These are phyloP conservation scores for Apodemia mormo DNA, from an alignment of 2,888 invertebrate species.

Conservation along the genomic window DNA sequence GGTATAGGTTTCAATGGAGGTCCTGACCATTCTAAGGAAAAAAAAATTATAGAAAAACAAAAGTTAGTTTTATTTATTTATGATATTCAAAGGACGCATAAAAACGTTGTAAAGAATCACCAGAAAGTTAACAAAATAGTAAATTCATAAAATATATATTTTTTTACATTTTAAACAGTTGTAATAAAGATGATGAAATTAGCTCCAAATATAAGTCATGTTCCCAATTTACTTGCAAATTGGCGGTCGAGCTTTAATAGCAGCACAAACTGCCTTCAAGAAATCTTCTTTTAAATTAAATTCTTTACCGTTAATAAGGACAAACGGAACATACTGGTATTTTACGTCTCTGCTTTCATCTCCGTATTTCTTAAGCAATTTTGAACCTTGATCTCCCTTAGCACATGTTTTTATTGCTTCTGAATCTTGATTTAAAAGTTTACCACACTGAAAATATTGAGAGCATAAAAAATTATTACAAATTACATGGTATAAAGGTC, in stretches of 20 bases:
- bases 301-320: conserved; percentile 34
- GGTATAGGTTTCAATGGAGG: no score
- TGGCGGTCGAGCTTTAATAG: conserved; percentile 33
- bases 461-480: background rate
- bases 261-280: conserved; percentile 33
- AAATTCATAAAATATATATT: no score
- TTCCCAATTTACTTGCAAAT: conserved; percentile 24
- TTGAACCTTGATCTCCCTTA: conserved; percentile 44
- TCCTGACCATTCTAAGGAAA: no score
- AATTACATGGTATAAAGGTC: no score
- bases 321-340: conserved; percentile 35
- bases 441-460: conserved; percentile 36
- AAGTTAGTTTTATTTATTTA: no score
- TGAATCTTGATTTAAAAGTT: conserved; percentile 26
- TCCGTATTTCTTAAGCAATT: conserved; percentile 37
- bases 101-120: no score
- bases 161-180: no score
- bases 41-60: no score
- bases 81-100: no score
- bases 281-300: conserved; percentile 23
- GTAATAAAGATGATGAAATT: no score
- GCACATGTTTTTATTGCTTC: conserved; percentile 80
- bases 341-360: conserved; percentile 35
- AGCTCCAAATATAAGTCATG: no score
- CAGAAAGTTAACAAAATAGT: no score